Conservation (phyloP, 2,797 vertebrate genomes). For the Bradypus variegatus region DNA sequence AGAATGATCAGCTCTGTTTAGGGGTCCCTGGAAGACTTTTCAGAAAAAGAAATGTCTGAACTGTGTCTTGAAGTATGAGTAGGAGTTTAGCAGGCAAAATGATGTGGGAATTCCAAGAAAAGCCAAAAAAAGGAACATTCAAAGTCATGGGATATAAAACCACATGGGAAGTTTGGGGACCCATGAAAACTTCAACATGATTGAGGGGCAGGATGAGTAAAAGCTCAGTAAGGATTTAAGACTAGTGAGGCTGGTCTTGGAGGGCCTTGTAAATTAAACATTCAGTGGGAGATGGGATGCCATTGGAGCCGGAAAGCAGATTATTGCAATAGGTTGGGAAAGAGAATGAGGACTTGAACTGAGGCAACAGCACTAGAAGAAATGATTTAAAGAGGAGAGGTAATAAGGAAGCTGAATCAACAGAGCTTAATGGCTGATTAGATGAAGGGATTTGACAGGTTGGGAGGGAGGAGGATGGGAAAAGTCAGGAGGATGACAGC, state of each 20-base stretch:
- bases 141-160: background rate
- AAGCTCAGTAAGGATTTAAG: background rate
- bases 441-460: background rate
- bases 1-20: background rate
- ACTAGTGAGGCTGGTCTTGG: background rate
- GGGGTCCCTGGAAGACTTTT: background rate
- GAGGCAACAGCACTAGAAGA: background rate
- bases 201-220: background rate
- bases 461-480: background rate
- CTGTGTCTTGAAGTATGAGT: background rate
- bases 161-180: background rate
- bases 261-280: background rate
- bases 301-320: background rate
- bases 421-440: background rate
- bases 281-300: background rate
- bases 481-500: background rate
- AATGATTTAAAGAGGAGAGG: background rate
- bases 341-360: background rate
- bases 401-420: background rate
- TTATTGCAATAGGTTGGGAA: background rate
- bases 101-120: background rate
- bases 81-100: constrained; percentile 18
- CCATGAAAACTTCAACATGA: background rate
- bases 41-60: background rate
- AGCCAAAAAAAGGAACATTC: background rate